Evolutionary conservation across 1,140 invertebrate species (phyloP), one percentile per base, ranked within the genome.

Genomic region (Brachionus manjavacas): DNA sequence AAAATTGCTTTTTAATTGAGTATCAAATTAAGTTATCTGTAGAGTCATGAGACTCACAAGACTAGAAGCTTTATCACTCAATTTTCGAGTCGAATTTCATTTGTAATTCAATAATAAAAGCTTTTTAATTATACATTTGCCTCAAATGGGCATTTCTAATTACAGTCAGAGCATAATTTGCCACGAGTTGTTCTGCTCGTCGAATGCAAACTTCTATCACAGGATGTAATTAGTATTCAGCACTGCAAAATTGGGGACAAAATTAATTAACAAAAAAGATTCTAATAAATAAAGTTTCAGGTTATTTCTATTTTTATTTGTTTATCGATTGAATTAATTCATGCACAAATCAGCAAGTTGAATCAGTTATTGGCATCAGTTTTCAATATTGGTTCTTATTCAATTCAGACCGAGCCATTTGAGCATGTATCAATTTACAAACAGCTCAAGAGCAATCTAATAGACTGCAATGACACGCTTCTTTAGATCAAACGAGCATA

Each of bases 21-120:
- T 39, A 72, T 41, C 31, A 41, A 72, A 72, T 72, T 72, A 72
- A 39, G 31, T 12, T 72, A 39, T 72, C 68, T 72, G 16, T 68
- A 39, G 6, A 68, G 9, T 31, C 31, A 68, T 31, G 31, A 68
- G 39, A 68, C 25, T 68, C 66, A 60, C 52, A 39, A 68, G 31
- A 12, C 43, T 46, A 11, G 43, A 31, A n/a, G 12, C 25, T 68
- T 68, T 68, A 39, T 68, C 66, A 68, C 66, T 68, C 31, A 68
- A 68, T 68, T 68, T 68, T 12, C 25, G 31, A 68, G 12, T 68
- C 66, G 16, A 41, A 39, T 72, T 72, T 72, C 35, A 39, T 41
- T 41, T 72, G 68, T 41, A 72, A 72, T 72, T 72, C 35, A 72
- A 72, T 60, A 60, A 60, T 60, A 60, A 60, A 60, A 60, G 52